Evolutionary conservation across 1,140 invertebrate genomes (phyloP).

Genomic region (Ptiloglossa arizonensis): DNA sequence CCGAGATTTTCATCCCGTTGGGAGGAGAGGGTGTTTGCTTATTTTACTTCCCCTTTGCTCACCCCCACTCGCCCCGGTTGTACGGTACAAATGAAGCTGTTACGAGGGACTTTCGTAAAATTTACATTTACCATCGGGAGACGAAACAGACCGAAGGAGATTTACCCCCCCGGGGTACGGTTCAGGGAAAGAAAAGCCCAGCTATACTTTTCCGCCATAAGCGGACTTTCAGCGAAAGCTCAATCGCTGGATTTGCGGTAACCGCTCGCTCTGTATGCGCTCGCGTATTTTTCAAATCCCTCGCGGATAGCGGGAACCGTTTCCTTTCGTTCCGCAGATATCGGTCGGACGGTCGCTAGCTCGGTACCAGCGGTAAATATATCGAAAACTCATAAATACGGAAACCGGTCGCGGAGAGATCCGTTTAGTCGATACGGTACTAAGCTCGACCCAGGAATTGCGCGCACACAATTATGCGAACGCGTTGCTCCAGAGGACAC

Average conservation of each 20-base stretch:
- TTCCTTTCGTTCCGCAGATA: slow-evolving; percentile 21
- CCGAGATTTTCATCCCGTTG: slow-evolving; percentile 1
- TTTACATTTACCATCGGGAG: slow-evolving; percentile 23
- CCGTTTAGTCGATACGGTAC: slow-evolving; percentile 28
- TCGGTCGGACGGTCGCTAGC: not conserved
- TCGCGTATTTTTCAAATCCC: slow-evolving; percentile 40
- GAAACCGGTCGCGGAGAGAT: not conserved
- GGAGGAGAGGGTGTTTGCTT: slow-evolving; percentile 9
- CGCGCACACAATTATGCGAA: not conserved
- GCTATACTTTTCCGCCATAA: slow-evolving; percentile 16
- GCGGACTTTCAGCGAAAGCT: slow-evolving; percentile 28
- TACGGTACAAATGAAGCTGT: slow-evolving; percentile 34
- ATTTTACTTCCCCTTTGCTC: not conserved
- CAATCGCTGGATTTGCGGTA: slow-evolving; percentile 48
- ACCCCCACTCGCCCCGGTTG: not conserved
- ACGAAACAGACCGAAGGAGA: slow-evolving; percentile 22
- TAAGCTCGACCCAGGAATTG: not conserved
- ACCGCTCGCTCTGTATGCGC: slow-evolving; percentile 37
- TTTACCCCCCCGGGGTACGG: not conserved
- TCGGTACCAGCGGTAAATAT: slow-evolving; percentile 28
- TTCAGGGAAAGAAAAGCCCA: slow-evolving; percentile 8
- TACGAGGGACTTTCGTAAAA: slow-evolving; percentile 5
- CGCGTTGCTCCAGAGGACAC: no score
- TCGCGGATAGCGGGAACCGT: slow-evolving; percentile 7
- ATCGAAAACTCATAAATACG: slow-evolving; percentile 31